These are phyloP conservation scores for Gorsachius goisagi DNA, from an alignment of 2,113 vertebrate genomes.

Conservation along the genomic window DNA sequence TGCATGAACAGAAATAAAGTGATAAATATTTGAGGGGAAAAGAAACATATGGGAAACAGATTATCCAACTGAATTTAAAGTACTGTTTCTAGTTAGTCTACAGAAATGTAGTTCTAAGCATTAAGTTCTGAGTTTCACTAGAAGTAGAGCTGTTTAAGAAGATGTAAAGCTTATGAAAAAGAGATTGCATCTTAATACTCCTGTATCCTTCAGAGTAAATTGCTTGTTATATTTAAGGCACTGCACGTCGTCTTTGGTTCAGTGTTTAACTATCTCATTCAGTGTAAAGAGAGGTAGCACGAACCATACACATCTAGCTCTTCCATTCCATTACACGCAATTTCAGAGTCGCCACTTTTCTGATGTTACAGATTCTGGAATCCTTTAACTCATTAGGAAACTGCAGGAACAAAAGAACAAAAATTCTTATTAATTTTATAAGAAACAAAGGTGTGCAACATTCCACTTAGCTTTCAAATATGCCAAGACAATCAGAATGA, in stretches of 20 bases:
- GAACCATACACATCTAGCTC: conserved; percentile 64
- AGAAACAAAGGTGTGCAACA: not conserved
- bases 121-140: conserved; percentile 44
- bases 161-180: conserved; percentile 45
- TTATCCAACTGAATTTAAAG: not conserved
- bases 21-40: not conserved
- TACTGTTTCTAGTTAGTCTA: conserved; percentile 4
- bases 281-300: conserved; percentile 74
- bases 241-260: conserved; percentile 80
- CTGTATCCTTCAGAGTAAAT: conserved; percentile 53
- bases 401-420: conserved; percentile 71
- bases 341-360: conserved; percentile 18
- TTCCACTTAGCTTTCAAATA: not conserved
- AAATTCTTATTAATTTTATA: not conserved
- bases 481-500: not conserved
- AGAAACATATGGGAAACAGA: not conserved
- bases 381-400: conserved; percentile 89
- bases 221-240: conserved; percentile 76
- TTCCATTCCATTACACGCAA: conserved; percentile 48
- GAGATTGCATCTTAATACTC: conserved; percentile 59
- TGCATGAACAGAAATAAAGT: not conserved
- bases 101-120: not conserved
- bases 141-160: conserved; percentile 33
- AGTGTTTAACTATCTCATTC: conserved; percentile 70
- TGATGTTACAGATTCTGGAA: not conserved